Evolutionary conservation across 2,888 invertebrate species (phyloP).

Genomic region (Stomorhina lunata): DNA sequence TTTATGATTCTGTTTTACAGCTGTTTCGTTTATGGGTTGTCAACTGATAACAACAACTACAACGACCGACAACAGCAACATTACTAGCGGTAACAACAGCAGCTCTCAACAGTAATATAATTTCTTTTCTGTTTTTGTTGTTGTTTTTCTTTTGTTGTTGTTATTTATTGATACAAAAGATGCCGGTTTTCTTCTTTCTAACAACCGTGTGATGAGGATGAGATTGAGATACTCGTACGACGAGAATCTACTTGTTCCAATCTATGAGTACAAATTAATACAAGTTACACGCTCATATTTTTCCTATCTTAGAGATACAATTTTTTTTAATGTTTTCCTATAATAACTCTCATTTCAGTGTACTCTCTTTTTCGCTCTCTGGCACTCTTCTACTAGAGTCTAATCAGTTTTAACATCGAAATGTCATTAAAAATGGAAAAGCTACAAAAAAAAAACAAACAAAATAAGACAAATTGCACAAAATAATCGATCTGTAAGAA

Average conservation of each 20-base stretch:
- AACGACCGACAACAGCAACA: slow-evolving; percentile 5
- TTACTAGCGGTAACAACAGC: slow-evolving; percentile 16
- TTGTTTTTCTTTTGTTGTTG: neutral
- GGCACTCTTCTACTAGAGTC: neutral
- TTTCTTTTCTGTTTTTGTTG: neutral
- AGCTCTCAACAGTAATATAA: slow-evolving; percentile 6
- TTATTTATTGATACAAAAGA: slow-evolving; percentile 15
- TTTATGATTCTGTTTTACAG: slow-evolving; percentile 58
- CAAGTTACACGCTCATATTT: slow-evolving; percentile 14
- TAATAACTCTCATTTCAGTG: neutral
- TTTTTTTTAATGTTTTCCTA: neutral
- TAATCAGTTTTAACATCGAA: slow-evolving; percentile 43
- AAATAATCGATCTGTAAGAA: slow-evolving; percentile 48
- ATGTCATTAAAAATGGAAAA: slow-evolving; percentile 7
- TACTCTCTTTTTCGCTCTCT: neutral
- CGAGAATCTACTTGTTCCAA: no score
- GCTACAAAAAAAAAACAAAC: neutral
- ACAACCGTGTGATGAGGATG: neutral
- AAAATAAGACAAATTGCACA: slow-evolving; percentile 34
- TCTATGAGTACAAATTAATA: slow-evolving; percentile 14
- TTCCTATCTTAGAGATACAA: slow-evolving; percentile 15
- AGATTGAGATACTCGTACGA: slow-evolving; percentile 3
- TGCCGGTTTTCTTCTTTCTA: slow-evolving; percentile 55
- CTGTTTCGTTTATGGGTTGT: slow-evolving; percentile 65
- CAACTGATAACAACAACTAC: slow-evolving; percentile 61